phyloP scores from a whole-genome alignment of 2,113 vertebrate species.

The Ailurus styani region DNA sequence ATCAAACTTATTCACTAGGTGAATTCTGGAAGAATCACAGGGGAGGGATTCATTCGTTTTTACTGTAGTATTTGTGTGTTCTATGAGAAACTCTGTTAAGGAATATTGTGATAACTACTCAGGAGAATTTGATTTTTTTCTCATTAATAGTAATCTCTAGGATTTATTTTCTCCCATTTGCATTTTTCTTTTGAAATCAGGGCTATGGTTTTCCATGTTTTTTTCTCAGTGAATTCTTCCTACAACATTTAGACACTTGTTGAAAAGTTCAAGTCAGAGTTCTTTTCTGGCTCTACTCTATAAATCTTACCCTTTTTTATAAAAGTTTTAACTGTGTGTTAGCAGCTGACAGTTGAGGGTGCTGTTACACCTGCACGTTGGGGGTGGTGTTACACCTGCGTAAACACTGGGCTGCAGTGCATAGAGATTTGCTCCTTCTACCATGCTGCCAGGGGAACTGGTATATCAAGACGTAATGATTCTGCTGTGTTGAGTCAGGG shows the following conservation, averaged over 20 bases:
- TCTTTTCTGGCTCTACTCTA: neutral
- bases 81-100: neutral
- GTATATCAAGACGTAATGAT: neutral
- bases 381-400: too few species aligned
- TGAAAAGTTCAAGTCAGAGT: neutral
- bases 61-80: neutral
- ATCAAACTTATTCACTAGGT: neutral
- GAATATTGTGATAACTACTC: neutral
- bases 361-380: neutral
- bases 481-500: neutral
- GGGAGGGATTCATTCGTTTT: neutral
- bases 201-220: neutral
- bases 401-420: neutral
- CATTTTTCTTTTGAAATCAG: neutral
- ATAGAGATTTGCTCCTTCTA: neutral
- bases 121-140: neutral
- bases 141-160: neutral
- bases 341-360: neutral
- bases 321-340: neutral
- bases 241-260: neutral
- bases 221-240: neutral
- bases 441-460: neutral
- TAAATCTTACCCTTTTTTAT: neutral
- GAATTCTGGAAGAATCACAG: neutral
- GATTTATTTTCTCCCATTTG: neutral